Base-by-base conservation (phyloP, 2,797 vertebrate genomes). In the Emys orbicularis region DNA sequence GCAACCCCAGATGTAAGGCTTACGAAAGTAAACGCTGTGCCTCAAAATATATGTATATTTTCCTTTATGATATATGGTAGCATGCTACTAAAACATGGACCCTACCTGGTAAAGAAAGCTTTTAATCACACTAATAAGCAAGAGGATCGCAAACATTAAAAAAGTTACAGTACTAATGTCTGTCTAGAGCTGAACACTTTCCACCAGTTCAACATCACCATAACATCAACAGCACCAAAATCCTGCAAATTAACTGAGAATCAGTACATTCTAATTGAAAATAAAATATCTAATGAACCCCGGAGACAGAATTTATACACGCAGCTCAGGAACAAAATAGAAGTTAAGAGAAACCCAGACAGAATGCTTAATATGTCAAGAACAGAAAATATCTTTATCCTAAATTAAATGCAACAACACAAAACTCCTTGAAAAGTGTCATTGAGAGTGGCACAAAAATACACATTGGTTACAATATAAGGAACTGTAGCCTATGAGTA, bases 321-420 rank as follows among this genome's bases (percentile, higher is more conserved):
- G 37, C 23, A 21, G 27, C 72, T 84, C 92, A 61, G 65, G 37
- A 82, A 88, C 37, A 47, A 52, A 92, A 87, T 41, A 37, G n/a
- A 87, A 86, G 57, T 65, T 25, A 61, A 65, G 50, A 88, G 72
- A 88, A 81, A 27, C 82, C 50, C 84, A 84, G 23, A 21, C 47
- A 72, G 57, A 13, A 50, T 15, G 85, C 88, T 93, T 49, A 95
- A 83, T 54, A 37, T 72, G 29, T 88, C 41, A 88, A 57, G 93
- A 87, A 77, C 88, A 91, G 90, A 89, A 94, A 65, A 80, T 37
- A 68, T 87, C 93, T 74, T 89, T 87, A 95, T 61, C 80, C 92
- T 52, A 93, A 96, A 88, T 90, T 86, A 96, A 97, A 94, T 23
- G 57, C 0, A 86, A 87, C 44, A 47, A 1, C 87, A 85, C 57